Base-by-base conservation (phyloP, 2,113 vertebrate genomes). In the Heloderma charlesbogerti region DNA sequence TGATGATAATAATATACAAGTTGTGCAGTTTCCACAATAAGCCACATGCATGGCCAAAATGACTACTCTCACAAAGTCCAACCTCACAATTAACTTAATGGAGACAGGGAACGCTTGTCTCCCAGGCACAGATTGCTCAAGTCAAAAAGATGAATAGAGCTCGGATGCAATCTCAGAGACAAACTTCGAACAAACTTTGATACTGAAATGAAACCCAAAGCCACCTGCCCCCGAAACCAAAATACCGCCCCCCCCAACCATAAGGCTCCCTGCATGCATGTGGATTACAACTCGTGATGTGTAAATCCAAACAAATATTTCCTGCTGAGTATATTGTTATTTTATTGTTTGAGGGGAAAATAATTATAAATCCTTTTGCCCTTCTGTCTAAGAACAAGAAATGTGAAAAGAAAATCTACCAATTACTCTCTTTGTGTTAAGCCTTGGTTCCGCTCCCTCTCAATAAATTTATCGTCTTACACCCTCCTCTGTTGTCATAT, bases 71-170 rank as follows among this genome's bases (percentile, higher is more conserved):
- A 96, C 96, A 97, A 72, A 94, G 96, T 91, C 95, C 88, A 96
- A 93, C 96, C 95, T 95, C 96, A 96, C 94, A 96, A 95, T 94
- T 94, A 66, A 90, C 13, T 75, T 66, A n/a, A 96, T 96, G 89
- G 93, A 94, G 92, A 95, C 94, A 97, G 96, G 96, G 95, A 96
- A 96, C 84, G 97, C 97, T 94, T 97, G 95, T 97, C 95, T 96
- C 96, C 97, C 96, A 96, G 96, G 96, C 96, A 96, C 96, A 96
- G 96, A 98, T 95, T 94, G 93, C 90, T 94, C 95, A 94, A 94
- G 92, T 92, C 92, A 94, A 75, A 87, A 95, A 96, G 93, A 97
- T 95, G 93, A 97, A 94, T 94, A 96, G 57, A 94, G 63, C 89
- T 80, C 18, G 0, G 86, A 92, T 94, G 93, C 90, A 95, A 90